Evolutionary conservation across 1,140 invertebrate species (phyloP), one percentile per base, ranked within the genome.

Genomic region (Neodiprion pinetum): DNA sequence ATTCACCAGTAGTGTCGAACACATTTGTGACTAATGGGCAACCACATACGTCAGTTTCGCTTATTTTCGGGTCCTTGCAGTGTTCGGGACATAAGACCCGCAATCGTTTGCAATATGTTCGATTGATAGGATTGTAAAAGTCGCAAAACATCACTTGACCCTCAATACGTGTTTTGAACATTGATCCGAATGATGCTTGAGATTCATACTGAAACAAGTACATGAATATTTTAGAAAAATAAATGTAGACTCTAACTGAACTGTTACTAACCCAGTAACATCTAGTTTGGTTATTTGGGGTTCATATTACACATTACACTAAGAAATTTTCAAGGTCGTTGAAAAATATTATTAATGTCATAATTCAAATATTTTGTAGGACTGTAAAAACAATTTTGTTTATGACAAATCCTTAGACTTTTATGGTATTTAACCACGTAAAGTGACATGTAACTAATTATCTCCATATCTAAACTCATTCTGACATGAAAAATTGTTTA

Each of bases 141-240:
- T 99, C 98, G 86, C 98, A 99, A 86, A 99, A 99, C 94, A 99
- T 98, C 82, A 96, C 95, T 87, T 96, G 93, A 14, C 96, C 96
- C 87, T 99, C 97, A 78, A 99, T 98, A 68, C 95, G 91, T 0
- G 97, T 98, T 84, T 98, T 96, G 81, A 96, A 98, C 68, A 96
- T 93, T 14, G 96, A 98, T 14, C 97, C 97, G 87, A 98, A 99
- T 0, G 97, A 98, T 4, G 97, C 96, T 88, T 99, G 97, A 70
- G 96, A 97, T 85, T 99, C 98, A 87, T 98, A 97, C 92, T 94
- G 85, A 53, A 90, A 89, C 76, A 77, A 80, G 28, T 40, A 40
- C 28, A 40, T 40, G 5, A 40, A 40, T 40, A 40, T 40, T 40
- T 40, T 40, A 74, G 78, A 74, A 77, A 65, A 47, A 67, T 77